Percentiles rank a stretch among this genome's conserved stretches.
Evolutionary conservation across 2,113 vertebrate genomes (phyloP).

Genomic region (Phalacrocorax brasilianus): DNA sequence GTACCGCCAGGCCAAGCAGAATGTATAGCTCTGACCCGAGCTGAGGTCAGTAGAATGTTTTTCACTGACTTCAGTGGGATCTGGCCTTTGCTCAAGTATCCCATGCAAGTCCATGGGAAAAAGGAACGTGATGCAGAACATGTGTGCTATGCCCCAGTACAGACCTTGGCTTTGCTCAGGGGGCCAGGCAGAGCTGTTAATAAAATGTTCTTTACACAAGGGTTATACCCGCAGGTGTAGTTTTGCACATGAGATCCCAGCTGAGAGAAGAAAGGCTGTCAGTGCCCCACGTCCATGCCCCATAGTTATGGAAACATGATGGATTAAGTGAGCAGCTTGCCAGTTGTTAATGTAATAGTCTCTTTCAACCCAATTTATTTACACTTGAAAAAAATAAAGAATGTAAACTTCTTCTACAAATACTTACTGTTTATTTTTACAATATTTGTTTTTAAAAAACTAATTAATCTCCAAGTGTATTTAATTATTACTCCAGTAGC

Average conservation of each 20-base stretch:
- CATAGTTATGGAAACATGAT: not conserved
- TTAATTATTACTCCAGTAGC: not conserved
- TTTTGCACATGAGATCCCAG: not conserved
- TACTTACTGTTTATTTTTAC: not conserved
- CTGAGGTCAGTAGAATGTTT: not conserved
- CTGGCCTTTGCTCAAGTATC: not conserved
- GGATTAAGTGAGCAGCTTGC: not conserved
- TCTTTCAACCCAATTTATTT: not conserved
- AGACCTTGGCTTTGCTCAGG: not conserved
- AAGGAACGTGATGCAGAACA: not conserved
- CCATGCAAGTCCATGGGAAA: not conserved
- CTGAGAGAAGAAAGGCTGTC: not conserved
- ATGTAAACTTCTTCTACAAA: not conserved
- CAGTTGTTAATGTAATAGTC: not conserved
- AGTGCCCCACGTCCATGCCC: accelerated
- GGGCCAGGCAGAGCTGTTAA: not conserved
- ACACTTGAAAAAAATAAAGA: not conserved
- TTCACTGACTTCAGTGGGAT: not conserved
- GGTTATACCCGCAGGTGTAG: not conserved
- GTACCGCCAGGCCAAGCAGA: not conserved
- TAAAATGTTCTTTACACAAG: not conserved
- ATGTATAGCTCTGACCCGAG: accelerated
- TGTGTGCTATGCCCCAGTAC: not conserved
- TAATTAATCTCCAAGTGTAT: not conserved
- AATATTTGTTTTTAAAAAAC: not conserved